phyloP scores from a whole-genome alignment of 2,888 invertebrate species.

The Lepetodrilus schrolli region DNA sequence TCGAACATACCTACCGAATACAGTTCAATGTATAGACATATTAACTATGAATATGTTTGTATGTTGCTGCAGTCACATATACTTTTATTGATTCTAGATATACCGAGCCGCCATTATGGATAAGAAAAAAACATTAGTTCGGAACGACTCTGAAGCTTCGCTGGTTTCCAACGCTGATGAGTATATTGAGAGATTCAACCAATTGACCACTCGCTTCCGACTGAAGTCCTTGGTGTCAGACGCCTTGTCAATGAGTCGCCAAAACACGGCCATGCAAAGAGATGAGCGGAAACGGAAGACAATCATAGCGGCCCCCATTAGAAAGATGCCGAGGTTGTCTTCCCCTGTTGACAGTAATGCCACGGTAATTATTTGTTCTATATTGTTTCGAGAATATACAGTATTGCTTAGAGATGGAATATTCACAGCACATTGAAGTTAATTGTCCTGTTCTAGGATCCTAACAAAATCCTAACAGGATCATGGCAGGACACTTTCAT shows the following conservation, averaged over 20 bases:
- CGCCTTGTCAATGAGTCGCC: constrained; percentile 35
- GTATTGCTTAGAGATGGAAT: not conserved
- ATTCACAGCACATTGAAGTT: too few relatives aligned
- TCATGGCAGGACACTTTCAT: too few relatives aligned
- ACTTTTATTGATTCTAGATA: not conserved
- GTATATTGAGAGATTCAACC: constrained; percentile 1
- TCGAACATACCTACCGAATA: too few relatives aligned
- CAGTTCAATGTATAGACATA: too few relatives aligned
- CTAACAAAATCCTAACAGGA: too few relatives aligned
- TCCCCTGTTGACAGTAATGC: not conserved
- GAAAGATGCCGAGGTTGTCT: constrained; percentile 22
- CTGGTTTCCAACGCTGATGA: constrained; percentile 17
- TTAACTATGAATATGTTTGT: too few relatives aligned
- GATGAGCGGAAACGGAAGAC: constrained; percentile 9
- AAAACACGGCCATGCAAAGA: constrained; percentile 23
- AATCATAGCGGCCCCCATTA: not conserved
- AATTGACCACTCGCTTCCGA: constrained; percentile 32
- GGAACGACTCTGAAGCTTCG: not conserved
- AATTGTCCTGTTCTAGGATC: too few relatives aligned
- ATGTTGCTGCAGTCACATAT: too few relatives aligned
- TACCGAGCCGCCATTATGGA: not conserved
- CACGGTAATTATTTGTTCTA: not conserved
- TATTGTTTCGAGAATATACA: not conserved
- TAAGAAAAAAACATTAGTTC: not conserved
- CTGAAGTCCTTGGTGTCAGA: constrained; percentile 36